Base-by-base conservation (phyloP, 2,888 invertebrate genomes). In the Drosophila mulleri region DNA sequence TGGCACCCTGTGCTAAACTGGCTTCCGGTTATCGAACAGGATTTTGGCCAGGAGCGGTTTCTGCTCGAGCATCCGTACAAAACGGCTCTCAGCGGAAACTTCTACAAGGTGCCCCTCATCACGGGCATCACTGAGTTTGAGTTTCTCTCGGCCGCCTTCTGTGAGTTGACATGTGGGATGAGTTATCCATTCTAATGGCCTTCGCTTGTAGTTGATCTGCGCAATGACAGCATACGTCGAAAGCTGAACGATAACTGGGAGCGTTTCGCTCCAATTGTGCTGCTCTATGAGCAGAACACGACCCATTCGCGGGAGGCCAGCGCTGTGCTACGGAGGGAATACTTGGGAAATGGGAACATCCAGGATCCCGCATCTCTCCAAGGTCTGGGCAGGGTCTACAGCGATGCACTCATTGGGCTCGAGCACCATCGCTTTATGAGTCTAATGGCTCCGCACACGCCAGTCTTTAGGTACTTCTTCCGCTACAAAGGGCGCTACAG, bases 81-180 rank as follows among this genome's bases (percentile, higher is more conserved):
- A 35, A 92, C 94, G 0, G 94, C 95, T 32, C 91, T 93, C 8
- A 86, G 93, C 48, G 95, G 95, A 0, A 92, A 94, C 45, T 94
- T 95, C 71, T 91, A 94, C 45, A 93, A 94, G 37, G 95, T 96
- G 6, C 96, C 96, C 0, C 91, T 95, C 56, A 94, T 96, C 61
- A 93, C 94, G 70, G 95, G 96, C 54, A 94, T 95, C 66, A 95
- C 95, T 0, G 93, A 94, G 56, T 94, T 95, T 64, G 96, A 96
- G 91, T 95, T 96, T 90, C 94, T 94, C 82, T 93, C 93, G 54
- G 94, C 94, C 23, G 94, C 94, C 65, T 90, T 94, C 29, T 85
- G 93, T 67, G 93, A 83, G 89, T 75, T 8, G 0, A 12, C 9
- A 1, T 11, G 35, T 2, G 7, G 7, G 6, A 29, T 2, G 29